A percentile compares a stretch with the other conserved stretches of the same genome.
These are phyloP conservation scores for Nasonia longicornis DNA, from an alignment of 1,140 invertebrate genomes.

Conservation along the genomic window DNA sequence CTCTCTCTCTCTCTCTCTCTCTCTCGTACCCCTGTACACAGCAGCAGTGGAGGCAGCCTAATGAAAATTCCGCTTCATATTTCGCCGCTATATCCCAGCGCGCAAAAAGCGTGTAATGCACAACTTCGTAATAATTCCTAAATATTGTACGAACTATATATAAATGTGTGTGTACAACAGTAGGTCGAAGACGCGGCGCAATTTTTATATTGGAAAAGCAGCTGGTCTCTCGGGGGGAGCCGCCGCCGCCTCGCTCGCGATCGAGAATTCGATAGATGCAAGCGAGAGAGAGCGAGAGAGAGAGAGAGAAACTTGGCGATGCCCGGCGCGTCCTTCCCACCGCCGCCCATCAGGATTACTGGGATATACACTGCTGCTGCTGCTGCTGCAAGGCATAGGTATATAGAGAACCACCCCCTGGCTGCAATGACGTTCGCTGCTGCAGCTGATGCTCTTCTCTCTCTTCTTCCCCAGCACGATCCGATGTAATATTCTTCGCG, in stretches of 20 bases:
- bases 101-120: no score
- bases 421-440: not conserved
- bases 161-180: no score
- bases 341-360: conserved; percentile 14
- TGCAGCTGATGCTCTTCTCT: not conserved
- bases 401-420: not conserved
- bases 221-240: not conserved
- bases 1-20: not conserved
- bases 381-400: not conserved
- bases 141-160: no score
- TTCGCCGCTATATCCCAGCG: no score
- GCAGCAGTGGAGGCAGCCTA: not conserved
- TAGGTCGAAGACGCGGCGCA: not conserved
- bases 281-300: not conserved
- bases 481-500: not conserved
- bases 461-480: not conserved
- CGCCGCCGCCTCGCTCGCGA: not conserved
- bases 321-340: conserved; percentile 9
- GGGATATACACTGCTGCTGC: not conserved
- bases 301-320: not conserved
- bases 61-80: not conserved
- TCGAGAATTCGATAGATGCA: not conserved
- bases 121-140: no score
- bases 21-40: not conserved
- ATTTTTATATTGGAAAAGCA: conserved; percentile 24